Conservation (phyloP, 2,888 invertebrate genomes). For the Crematogaster levior region DNA sequence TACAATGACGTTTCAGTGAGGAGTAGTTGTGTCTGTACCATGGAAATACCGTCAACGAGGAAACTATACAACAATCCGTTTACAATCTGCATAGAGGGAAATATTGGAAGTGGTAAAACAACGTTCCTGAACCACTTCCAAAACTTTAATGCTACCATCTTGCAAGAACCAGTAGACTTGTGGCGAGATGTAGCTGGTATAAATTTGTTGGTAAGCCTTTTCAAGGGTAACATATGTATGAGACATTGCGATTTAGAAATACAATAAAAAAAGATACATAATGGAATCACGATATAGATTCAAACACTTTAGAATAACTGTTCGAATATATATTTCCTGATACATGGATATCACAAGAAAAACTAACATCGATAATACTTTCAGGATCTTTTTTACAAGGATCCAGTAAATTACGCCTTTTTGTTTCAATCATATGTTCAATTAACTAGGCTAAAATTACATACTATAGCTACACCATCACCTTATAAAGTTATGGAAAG, state of each 20-base stretch:
- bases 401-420: conserved; percentile 93
- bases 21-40: not conserved
- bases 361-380: conserved; percentile 48
- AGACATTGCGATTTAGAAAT: not conserved
- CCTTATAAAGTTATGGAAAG: conserved; percentile 96
- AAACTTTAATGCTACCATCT: conserved; percentile 89
- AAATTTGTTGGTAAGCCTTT: conserved; percentile 89
- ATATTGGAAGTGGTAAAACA: conserved; percentile 96
- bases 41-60: conserved; percentile 50
- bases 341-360: not conserved
- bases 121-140: conserved; percentile 94
- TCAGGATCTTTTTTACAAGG: conserved; percentile 93
- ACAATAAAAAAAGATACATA: not conserved
- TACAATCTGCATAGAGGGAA: conserved; percentile 95
- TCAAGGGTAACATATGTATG: not conserved
- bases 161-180: conserved; percentile 93
- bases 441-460: conserved; percentile 94
- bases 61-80: conserved; percentile 87
- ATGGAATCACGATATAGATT: not conserved
- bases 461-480: conserved; percentile 88
- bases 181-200: conserved; percentile 93
- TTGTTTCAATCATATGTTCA: conserved; percentile 97
- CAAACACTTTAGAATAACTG: not conserved
- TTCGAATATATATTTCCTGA: not conserved
- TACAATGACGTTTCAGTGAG: conserved; percentile 19